Conservation (phyloP, 2,113 vertebrate genomes). For the Pao palembangensis region DNA sequence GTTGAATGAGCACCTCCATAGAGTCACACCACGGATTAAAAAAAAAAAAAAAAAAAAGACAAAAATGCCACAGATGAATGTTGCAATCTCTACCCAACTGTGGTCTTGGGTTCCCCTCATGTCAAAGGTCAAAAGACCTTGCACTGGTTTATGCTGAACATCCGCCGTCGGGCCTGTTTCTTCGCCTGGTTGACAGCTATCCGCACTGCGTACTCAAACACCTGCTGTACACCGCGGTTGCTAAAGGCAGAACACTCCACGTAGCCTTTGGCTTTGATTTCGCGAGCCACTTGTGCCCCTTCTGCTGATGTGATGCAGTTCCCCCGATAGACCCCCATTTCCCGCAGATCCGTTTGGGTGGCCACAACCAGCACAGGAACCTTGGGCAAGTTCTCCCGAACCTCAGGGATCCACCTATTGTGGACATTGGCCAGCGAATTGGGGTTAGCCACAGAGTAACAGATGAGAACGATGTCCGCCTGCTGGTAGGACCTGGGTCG, state of each 20-base stretch:
- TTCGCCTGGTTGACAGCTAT: constrained; percentile 83
- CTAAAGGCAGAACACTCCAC: constrained; percentile 91
- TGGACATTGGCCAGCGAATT: constrained; percentile 83
- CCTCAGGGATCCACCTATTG: constrained; percentile 86
- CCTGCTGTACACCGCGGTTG: constrained; percentile 92
- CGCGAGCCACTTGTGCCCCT: constrained; percentile 85
- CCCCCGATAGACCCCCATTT: constrained; percentile 76
- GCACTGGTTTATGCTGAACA: constrained; percentile 87
- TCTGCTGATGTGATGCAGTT: constrained; percentile 78
- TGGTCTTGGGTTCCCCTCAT: not conserved
- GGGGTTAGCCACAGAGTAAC: constrained; percentile 92
- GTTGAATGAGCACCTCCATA: no score
- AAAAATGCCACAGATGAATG: not conserved
- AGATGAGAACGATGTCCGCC: constrained; percentile 90
- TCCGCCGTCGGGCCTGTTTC: constrained; percentile 76
- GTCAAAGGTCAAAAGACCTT: constrained; percentile 80
- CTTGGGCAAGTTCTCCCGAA: constrained; percentile 83
- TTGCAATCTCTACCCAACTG: not conserved
- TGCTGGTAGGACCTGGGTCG: constrained; percentile 94
- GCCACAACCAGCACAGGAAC: constrained; percentile 89
- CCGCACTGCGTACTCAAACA: constrained; percentile 91
- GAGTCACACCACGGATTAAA: no score
- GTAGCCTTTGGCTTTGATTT: constrained; percentile 88
- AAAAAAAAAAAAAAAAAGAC: not conserved
- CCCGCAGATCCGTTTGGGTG: constrained; percentile 92